Conservation (phyloP, 2,797 vertebrate genomes). For the Sebastes cheni region DNA sequence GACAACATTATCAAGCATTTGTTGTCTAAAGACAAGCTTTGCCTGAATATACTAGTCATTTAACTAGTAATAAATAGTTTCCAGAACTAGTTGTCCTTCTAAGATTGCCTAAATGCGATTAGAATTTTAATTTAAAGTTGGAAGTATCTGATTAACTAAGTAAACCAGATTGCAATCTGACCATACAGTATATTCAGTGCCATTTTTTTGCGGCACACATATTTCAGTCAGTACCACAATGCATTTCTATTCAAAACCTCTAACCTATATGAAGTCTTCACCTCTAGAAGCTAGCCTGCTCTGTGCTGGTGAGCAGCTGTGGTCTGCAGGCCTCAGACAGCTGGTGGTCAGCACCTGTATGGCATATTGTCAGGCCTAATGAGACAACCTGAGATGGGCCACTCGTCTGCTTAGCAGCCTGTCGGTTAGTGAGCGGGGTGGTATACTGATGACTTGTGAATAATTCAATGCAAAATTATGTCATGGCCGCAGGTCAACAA, state of each 20-base stretch:
- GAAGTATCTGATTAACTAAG: not conserved
- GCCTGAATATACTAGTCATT: not conserved
- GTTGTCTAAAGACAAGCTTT: not conserved
- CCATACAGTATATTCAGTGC: not conserved
- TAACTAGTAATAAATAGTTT: not conserved
- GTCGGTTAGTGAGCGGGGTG: slow-evolving; percentile 2
- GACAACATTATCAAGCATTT: not conserved
- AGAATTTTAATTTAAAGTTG: not conserved
- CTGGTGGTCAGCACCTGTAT: slow-evolving; percentile 37
- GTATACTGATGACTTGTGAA: slow-evolving; percentile 45
- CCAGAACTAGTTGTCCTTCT: not conserved
- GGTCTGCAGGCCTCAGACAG: slow-evolving; percentile 37
- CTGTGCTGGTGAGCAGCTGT: slow-evolving; percentile 20
- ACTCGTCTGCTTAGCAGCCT: slow-evolving; percentile 15
- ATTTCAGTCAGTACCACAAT: not conserved
- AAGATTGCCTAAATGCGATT: not conserved
- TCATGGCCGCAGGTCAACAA: slow-evolving; percentile 36
- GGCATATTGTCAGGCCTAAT: slow-evolving; percentile 20
- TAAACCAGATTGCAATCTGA: not conserved
- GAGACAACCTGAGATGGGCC: slow-evolving; percentile 53
- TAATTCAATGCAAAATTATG: slow-evolving; percentile 63
- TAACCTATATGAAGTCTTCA: not conserved
- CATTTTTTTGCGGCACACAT: not conserved
- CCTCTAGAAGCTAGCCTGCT: not conserved
- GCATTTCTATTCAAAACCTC: not conserved